Evolutionary conservation across 2,888 invertebrate species (phyloP).

Genomic region (Ectobius pallidus): DNA sequence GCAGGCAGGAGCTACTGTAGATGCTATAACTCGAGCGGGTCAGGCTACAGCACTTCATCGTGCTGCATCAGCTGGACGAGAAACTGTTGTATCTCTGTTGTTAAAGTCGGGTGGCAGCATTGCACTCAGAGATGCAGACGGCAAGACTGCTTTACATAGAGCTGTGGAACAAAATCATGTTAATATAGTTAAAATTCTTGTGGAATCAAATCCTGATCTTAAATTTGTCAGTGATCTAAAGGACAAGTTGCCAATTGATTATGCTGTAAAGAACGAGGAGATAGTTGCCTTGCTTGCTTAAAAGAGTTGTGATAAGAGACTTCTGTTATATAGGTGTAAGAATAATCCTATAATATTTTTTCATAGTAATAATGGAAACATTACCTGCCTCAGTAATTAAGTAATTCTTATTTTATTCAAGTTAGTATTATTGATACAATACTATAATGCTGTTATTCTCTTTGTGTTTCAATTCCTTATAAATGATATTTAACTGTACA

Average conservation of each 20-base stretch:
- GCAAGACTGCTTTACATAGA: slow-evolving; percentile 81
- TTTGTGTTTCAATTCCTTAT: no score
- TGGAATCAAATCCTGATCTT: slow-evolving; percentile 55
- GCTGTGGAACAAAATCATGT: slow-evolving; percentile 64
- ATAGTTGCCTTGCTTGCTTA: slow-evolving; percentile 7
- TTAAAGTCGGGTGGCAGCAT: slow-evolving; percentile 68
- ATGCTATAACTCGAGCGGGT: slow-evolving; percentile 77
- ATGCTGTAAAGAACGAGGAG: slow-evolving; percentile 28
- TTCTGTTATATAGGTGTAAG: no score
- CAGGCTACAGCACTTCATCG: slow-evolving; percentile 82
- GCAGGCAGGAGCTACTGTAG: slow-evolving; percentile 70
- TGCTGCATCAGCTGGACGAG: slow-evolving; percentile 75
- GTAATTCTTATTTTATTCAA: no score
- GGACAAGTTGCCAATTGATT: slow-evolving; percentile 37
- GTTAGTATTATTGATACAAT: no score
- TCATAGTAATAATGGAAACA: no score
- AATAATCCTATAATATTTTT: no score
- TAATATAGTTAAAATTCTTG: slow-evolving; percentile 56
- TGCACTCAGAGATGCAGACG: slow-evolving; percentile 74
- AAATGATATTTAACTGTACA: no score
- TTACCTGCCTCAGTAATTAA: no score
- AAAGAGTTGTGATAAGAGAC: neutral
- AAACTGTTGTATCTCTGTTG: slow-evolving; percentile 69
- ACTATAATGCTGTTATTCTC: no score
- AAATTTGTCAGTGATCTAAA: slow-evolving; percentile 35